phyloP scores from a whole-genome alignment of 2,888 invertebrate genomes.

The Cheilosia pagana region DNA sequence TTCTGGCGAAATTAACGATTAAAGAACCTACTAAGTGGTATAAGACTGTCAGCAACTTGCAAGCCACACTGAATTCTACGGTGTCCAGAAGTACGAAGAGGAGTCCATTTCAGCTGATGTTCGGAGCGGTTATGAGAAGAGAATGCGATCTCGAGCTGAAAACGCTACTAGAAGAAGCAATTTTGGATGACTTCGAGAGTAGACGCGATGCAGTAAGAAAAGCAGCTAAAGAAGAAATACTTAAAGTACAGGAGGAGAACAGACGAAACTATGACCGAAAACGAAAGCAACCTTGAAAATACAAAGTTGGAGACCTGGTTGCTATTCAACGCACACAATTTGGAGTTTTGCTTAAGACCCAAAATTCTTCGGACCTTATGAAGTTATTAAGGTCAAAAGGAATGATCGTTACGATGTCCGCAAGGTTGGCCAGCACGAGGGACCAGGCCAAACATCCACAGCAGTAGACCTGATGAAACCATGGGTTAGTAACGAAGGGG shows the following conservation, averaged over 20 bases:
- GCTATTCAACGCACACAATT: neutral
- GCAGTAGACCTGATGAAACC: constrained; percentile 54
- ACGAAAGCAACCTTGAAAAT: constrained; percentile 27
- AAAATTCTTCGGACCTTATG: too few relatives aligned
- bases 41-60: neutral
- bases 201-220: constrained; percentile 18
- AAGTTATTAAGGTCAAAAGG: neutral
- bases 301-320: constrained; percentile 32
- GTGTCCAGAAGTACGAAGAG: constrained; percentile 3
- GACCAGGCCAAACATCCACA: constrained; percentile 38
- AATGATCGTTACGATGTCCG: constrained; percentile 50
- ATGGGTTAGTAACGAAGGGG: constrained; percentile 15
- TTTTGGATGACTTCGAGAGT: neutral
- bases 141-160: neutral
- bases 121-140: constrained; percentile 2
- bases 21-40: constrained; percentile 12
- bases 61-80: constrained; percentile 2
- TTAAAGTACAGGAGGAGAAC: constrained; percentile 55
- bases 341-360: too few relatives aligned
- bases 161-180: neutral
- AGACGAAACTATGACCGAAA: constrained; percentile 29
- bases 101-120: neutral
- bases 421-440: constrained; percentile 50
- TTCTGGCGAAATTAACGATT: constrained; percentile 13
- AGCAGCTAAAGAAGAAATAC: neutral